phyloP scores from a whole-genome alignment of 2,797 vertebrate genomes.

The Molossus alvarezi region DNA sequence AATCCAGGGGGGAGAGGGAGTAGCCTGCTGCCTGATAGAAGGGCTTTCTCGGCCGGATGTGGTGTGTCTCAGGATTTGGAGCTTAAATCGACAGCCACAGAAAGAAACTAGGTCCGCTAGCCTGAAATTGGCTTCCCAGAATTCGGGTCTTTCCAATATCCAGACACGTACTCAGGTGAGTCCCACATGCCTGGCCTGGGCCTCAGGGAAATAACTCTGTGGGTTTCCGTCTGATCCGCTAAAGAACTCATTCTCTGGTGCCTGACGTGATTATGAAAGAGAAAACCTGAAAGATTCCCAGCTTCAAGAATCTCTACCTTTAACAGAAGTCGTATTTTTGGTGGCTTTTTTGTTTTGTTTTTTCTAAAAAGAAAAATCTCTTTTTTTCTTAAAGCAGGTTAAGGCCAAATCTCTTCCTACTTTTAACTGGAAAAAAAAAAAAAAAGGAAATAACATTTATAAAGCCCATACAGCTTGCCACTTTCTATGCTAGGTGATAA shows the following conservation, averaged over 20 bases:
- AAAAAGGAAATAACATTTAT: not conserved
- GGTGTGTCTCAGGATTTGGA: not conserved
- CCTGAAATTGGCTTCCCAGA: conserved; percentile 8
- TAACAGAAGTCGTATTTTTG: not conserved
- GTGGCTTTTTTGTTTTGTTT: not conserved
- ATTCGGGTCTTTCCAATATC: conserved; percentile 42
- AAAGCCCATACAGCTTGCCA: not conserved
- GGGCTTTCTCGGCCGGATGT: not conserved
- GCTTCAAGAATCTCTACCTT: not conserved
- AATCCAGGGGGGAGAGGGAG: not conserved
- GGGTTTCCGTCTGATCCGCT: not conserved
- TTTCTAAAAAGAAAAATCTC: too few species aligned
- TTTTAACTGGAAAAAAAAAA: not conserved
- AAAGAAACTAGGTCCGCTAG: not conserved
- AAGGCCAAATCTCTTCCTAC: not conserved
- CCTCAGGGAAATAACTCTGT: conserved; percentile 39
- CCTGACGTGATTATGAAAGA: not conserved
- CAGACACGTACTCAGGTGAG: not conserved
- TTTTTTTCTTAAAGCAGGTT: not conserved
- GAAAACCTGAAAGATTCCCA: not conserved
- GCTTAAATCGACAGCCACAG: not conserved
- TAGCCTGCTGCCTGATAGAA: not conserved
- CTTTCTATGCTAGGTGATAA: not conserved
- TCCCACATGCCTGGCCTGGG: not conserved
- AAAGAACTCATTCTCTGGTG: not conserved